Conservation (phyloP, 2,113 vertebrate genomes). For the Callaeas wilsoni region DNA sequence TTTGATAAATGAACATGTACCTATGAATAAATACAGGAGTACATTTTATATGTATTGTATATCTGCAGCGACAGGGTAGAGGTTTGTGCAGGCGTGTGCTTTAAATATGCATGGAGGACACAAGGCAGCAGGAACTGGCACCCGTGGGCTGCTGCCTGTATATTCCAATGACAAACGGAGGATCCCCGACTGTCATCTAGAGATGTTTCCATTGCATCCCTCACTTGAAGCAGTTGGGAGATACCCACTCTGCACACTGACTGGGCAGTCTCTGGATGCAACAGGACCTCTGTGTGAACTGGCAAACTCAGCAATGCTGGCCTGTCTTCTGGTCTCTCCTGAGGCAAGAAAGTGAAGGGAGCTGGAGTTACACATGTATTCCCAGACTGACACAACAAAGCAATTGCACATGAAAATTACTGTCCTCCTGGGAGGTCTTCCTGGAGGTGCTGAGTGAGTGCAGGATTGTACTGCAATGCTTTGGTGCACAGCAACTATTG, state of each 20-base stretch:
- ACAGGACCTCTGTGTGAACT: neutral
- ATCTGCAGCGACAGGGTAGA: conserved; percentile 21
- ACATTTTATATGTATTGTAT: conserved; percentile 46
- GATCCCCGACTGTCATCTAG: neutral
- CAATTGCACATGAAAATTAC: neutral
- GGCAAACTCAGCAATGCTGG: neutral
- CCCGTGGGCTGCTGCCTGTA: neutral
- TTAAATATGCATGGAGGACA: conserved; percentile 33
- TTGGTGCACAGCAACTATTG: neutral
- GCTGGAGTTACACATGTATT: fast-evolving
- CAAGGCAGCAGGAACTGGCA: neutral
- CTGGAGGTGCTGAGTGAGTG: neutral
- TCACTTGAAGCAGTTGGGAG: neutral
- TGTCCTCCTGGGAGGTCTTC: neutral
- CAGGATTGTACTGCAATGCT: neutral
- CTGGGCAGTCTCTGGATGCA: neutral
- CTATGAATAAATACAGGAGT: conserved; percentile 58
- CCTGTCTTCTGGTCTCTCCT: neutral
- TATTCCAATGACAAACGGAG: neutral
- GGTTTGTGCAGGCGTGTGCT: neutral
- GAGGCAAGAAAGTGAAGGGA: neutral
- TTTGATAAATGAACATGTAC: conserved; percentile 45
- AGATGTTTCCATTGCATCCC: neutral
- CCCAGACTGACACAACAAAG: neutral
- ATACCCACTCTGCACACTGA: neutral